phyloP scores from a whole-genome alignment of 2,888 invertebrate genomes.

The Blastobasis lacticolella region DNA sequence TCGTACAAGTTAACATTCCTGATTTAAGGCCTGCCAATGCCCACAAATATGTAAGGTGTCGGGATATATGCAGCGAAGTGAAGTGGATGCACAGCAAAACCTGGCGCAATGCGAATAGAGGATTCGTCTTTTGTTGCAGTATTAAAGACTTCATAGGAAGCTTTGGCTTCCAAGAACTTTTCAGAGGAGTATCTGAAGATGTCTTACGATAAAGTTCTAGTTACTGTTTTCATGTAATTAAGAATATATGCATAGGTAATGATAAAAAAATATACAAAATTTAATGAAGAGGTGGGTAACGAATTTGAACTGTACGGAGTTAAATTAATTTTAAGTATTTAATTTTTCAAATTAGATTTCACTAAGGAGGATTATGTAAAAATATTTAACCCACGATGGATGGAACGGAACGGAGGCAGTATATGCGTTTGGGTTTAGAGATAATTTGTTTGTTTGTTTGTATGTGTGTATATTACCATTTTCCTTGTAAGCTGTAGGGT shows the following conservation, averaged over 20 bases:
- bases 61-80: conserved; percentile 31
- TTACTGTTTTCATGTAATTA: neutral
- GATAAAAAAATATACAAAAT: too few species aligned
- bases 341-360: neutral
- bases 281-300: neutral
- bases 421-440: neutral
- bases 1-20: conserved; percentile 45
- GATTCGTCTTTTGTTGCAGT: conserved; percentile 41
- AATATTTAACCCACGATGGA: neutral
- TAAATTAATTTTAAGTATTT: too few species aligned
- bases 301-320: neutral
- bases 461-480: too few species aligned
- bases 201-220: neutral
- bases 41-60: conserved; percentile 24
- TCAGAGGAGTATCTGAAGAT: neutral
- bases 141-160: conserved; percentile 29
- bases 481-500: neutral
- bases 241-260: neutral
- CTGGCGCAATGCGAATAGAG: conserved; percentile 30
- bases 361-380: too few species aligned
- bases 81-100: conserved; percentile 29
- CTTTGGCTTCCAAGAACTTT: conserved; percentile 17
- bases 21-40: conserved; percentile 23
- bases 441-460: too few species aligned
- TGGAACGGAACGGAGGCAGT: neutral